Evolutionary conservation across 2,888 invertebrate species (phyloP).

Genomic region (Pterobdella sp.): DNA sequence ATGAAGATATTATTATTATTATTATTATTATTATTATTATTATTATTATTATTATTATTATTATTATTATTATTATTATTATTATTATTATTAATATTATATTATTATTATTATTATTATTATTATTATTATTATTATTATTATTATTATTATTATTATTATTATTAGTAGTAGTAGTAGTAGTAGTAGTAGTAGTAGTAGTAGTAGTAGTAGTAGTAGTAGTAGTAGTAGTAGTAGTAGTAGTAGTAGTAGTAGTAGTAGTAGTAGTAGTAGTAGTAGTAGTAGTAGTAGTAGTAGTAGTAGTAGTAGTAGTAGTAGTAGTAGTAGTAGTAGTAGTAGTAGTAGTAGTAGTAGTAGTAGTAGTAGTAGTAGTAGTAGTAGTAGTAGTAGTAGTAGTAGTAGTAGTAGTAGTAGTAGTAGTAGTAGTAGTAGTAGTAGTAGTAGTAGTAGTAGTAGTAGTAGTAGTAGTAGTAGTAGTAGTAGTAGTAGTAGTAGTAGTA

Average conservation of each 20-base stretch:
- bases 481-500: neutral
- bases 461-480: neutral
- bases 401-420: neutral
- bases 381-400: neutral
- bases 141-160: neutral
- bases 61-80: neutral
- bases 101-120: neutral
- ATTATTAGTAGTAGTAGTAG: neutral
- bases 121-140: neutral
- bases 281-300: neutral
- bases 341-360: neutral
- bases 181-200: neutral
- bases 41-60: neutral
- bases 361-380: neutral
- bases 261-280: neutral
- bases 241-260: neutral
- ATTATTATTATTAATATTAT: neutral
- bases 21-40: too few species aligned
- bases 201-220: neutral
- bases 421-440: neutral
- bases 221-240: neutral
- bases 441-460: neutral
- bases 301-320: neutral
- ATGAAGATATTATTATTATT: too few species aligned
- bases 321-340: neutral